Base-by-base conservation (phyloP, 2,797 vertebrate genomes). In the Benthosema pterotum region DNA sequence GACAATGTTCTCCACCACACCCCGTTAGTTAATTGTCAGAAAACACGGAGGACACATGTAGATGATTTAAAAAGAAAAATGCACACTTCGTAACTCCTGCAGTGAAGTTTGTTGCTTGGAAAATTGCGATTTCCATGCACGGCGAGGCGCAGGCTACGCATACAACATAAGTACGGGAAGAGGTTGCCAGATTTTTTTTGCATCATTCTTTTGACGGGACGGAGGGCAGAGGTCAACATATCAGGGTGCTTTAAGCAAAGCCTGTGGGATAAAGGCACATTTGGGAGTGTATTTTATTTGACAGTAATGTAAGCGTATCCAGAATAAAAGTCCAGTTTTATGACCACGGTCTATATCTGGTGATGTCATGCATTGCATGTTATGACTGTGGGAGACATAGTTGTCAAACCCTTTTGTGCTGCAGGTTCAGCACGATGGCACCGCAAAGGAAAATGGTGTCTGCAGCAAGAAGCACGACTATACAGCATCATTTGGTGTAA, bases 11-110 rank as follows among this genome's bases (percentile, higher is more conserved):
- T 78, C 63, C 61, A 61, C 52, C 73, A 72, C 67, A 48, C 52
- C n/a, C 63, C 49, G 67, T n/a, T 77, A 83, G 80, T 82, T 73
- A 84, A 38, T 38, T 76, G 71, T 78, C 78, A 52, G 80, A 72
- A 87, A 86, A 86, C 74, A 70, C 7, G 52, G 64, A 74, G 69
- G 78, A 83, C 72, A 13, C 49, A 74, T 72, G 78, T 49, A 84
- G 84, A 87, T 84, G 79, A 83, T 88, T 85, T 74, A 72, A 81
- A 64, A 64, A 66, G 72, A 81, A 64, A 64, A 66, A 71, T 53
- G 72, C 69, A 46, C 79, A 76, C 69, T 38, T 79, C 75, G 74
- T 80, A 75, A 72, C 63, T 50, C 38, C 67, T 65, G 52, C 67
- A 15, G 5, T 46, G 59, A 68, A 71, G 25, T 58, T 57, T 48